Percentiles rank a stretch among this genome's conserved stretches.
These are phyloP conservation scores for Ophonus ardosiacus DNA, from an alignment of 2,888 invertebrate species.

Conservation along the genomic window DNA sequence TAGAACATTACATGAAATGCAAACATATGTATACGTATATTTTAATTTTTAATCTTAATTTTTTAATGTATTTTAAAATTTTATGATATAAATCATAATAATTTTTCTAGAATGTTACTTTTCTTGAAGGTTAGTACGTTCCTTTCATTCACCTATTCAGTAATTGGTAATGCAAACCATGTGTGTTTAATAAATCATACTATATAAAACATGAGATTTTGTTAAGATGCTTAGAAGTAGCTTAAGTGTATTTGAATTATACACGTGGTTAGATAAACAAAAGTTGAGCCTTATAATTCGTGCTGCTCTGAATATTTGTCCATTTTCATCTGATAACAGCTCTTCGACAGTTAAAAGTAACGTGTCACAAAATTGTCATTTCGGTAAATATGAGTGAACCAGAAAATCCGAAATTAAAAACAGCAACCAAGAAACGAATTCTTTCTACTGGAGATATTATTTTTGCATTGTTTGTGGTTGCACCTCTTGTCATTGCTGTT, in stretches of 20 bases:
- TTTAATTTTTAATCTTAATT: no score
- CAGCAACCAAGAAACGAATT: slow-evolving; percentile 64
- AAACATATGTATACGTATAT: no score
- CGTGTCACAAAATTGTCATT: no score
- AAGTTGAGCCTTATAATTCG: no score
- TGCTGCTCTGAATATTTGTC: no score
- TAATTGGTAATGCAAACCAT: background rate
- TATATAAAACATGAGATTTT: background rate
- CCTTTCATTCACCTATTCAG: background rate
- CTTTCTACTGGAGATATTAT: slow-evolving; percentile 73
- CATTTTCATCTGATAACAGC: no score
- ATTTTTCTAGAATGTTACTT: background rate
- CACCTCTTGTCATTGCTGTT: slow-evolving; percentile 77
- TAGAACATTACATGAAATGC: no score
- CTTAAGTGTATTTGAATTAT: no score
- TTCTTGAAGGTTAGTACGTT: background rate
- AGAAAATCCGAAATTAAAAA: background rate
- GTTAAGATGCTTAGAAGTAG: no score
- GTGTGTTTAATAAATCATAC: background rate
- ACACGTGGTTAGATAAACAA: no score
- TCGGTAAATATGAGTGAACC: background rate
- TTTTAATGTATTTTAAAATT: no score
- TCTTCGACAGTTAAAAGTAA: no score
- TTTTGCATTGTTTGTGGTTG: slow-evolving; percentile 75
- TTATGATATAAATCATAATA: background rate